A percentile compares a stretch with the other conserved stretches of the same genome.
These are phyloP conservation scores for Sylvia atricapilla DNA, from an alignment of 2,113 vertebrate genomes.

Conservation along the genomic window DNA sequence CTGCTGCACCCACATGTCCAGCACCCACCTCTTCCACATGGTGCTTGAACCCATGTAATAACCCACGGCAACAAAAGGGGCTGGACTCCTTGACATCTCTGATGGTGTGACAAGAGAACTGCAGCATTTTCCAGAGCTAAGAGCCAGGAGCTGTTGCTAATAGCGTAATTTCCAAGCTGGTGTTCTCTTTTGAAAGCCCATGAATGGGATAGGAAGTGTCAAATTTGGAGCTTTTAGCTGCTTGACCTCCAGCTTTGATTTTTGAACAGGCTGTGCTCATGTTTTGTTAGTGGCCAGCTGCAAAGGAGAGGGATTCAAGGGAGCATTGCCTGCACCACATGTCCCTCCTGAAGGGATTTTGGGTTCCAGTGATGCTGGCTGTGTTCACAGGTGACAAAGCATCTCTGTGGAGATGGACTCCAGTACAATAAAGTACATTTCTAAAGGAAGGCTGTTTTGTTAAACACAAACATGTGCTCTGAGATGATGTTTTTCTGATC, in stretches of 20 bases:
- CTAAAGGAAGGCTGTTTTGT: constrained; percentile 44
- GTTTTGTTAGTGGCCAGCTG: background rate
- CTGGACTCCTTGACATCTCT: background rate
- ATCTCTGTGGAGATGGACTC: background rate
- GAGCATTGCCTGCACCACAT: background rate
- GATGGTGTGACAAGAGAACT: fast-evolving
- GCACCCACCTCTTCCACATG: fast-evolving
- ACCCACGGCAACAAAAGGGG: background rate
- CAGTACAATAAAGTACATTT: background rate
- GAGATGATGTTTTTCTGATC: background rate
- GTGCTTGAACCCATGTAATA: background rate
- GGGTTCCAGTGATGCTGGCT: background rate
- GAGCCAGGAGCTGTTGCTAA: background rate
- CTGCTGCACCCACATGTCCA: background rate
- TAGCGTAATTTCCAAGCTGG: background rate
- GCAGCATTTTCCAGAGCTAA: background rate
- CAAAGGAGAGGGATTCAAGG: background rate
- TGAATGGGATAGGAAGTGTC: background rate
- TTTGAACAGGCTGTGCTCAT: background rate
- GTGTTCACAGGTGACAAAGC: constrained; percentile 35
- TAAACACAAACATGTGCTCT: background rate
- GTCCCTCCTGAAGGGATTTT: background rate
- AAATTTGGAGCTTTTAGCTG: background rate
- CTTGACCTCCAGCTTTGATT: background rate
- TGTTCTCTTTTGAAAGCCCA: background rate